Conservation (phyloP, 1,140 invertebrate species). For the Procambarus virginalis region DNA sequence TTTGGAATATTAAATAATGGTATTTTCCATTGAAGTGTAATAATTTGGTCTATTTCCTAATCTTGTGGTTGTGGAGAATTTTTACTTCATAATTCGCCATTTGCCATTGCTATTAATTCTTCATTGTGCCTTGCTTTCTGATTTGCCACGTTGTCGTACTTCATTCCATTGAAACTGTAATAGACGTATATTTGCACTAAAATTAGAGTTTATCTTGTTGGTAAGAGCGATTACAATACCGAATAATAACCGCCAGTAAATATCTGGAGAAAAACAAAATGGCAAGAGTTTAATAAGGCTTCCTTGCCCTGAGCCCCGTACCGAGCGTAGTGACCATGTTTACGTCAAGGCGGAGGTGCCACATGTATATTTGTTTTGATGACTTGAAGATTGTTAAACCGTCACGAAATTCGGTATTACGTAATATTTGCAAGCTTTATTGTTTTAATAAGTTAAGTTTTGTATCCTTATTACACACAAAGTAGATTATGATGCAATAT, state of each 20-base stretch:
- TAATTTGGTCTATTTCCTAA: neutral
- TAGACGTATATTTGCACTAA: no score
- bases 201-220: no score
- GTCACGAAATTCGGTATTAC: neutral
- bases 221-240: no score
- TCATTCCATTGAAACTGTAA: no score
- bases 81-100: neutral
- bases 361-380: slow-evolving; percentile 51
- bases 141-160: no score
- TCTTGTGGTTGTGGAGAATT: neutral
- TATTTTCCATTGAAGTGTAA: neutral
- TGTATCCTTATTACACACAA: neutral
- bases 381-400: neutral
- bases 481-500: neutral
- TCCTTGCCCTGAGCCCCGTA: slow-evolving; percentile 43
- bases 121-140: neutral
- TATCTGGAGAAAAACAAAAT: slow-evolving; percentile 1
- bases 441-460: neutral
- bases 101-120: neutral
- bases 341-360: slow-evolving; percentile 53
- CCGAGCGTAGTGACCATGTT: slow-evolving; percentile 48
- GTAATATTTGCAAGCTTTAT: neutral
- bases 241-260: no score
- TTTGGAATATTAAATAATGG: neutral
- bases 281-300: slow-evolving; percentile 47